Percentiles rank a stretch among this genome's conserved stretches.
Conservation (phyloP, 2,797 vertebrate species). For the Clarias pachynema region DNA sequence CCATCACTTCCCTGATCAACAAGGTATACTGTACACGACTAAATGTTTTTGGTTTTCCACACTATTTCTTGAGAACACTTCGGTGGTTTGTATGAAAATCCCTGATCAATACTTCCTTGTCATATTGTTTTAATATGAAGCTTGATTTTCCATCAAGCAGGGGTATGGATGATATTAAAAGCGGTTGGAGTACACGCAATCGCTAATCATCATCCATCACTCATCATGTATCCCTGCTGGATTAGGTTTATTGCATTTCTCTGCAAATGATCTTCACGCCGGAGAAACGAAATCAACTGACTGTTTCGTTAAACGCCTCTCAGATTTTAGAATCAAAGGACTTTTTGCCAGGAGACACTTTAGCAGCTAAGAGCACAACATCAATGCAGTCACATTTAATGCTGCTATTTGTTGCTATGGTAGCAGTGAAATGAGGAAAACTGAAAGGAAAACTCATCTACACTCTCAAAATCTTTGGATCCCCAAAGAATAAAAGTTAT, state of each 20-base stretch:
- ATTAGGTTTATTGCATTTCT: slow-evolving; percentile 5
- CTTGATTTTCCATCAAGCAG: not conserved
- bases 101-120: not conserved
- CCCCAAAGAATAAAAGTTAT: slow-evolving; percentile 2
- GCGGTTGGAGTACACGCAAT: not conserved
- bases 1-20: not conserved
- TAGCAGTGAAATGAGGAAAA: slow-evolving; percentile 7
- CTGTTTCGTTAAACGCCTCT: slow-evolving; percentile 2
- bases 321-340: not conserved
- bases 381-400: slow-evolving; percentile 18
- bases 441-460: not conserved
- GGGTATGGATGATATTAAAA: not conserved
- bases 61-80: not conserved
- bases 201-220: slow-evolving; percentile 4
- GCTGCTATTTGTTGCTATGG: slow-evolving; percentile 22
- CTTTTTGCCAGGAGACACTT: slow-evolving; percentile 12
- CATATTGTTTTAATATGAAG: not conserved
- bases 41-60: no score
- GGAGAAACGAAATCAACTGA: not conserved
- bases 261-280: not conserved
- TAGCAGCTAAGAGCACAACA: not conserved
- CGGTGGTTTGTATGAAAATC: not conserved
- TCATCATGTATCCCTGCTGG: not conserved
- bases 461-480: not conserved
- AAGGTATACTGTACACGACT: no score